A percentile compares a stretch with the other conserved stretches of the same genome.
These are phyloP conservation scores for Climacteris rufus DNA, from an alignment of 2,113 vertebrate genomes.

Conservation along the genomic window DNA sequence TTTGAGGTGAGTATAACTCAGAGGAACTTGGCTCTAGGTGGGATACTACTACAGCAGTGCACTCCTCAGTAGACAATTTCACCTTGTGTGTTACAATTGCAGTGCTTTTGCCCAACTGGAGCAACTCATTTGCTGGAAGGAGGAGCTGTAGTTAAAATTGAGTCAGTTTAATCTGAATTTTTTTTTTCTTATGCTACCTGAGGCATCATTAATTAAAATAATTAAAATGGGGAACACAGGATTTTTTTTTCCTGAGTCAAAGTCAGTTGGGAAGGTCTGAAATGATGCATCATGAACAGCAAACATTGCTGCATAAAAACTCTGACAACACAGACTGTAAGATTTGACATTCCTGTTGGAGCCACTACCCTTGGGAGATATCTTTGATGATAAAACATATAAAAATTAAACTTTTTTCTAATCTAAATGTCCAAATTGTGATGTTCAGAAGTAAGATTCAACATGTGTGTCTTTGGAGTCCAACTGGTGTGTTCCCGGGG, in stretches of 20 bases:
- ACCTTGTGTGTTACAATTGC: background rate
- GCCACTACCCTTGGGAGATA: background rate
- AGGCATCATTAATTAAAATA: background rate
- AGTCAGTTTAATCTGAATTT: background rate
- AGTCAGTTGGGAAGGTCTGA: background rate
- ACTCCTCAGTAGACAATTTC: background rate
- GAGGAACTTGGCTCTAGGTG: background rate
- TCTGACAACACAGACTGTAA: background rate
- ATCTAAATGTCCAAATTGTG: background rate
- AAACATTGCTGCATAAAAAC: background rate
- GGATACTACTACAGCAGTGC: background rate
- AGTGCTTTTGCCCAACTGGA: background rate
- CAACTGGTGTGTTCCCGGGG: background rate
- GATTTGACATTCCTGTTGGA: background rate
- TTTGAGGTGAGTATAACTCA: background rate
- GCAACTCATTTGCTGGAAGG: background rate
- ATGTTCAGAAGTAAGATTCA: background rate
- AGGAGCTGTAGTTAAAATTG: background rate
- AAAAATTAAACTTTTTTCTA: background rate
- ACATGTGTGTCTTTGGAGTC: background rate
- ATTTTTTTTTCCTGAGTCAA: background rate
- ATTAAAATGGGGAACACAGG: background rate
- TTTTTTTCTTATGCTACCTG: background rate
- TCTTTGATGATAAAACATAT: background rate
- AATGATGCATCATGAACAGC: background rate